Evolutionary conservation across 2,797 vertebrate genomes (phyloP), one percentile per base, ranked within the genome.

Genomic region (Rhodeus uyekii): DNA sequence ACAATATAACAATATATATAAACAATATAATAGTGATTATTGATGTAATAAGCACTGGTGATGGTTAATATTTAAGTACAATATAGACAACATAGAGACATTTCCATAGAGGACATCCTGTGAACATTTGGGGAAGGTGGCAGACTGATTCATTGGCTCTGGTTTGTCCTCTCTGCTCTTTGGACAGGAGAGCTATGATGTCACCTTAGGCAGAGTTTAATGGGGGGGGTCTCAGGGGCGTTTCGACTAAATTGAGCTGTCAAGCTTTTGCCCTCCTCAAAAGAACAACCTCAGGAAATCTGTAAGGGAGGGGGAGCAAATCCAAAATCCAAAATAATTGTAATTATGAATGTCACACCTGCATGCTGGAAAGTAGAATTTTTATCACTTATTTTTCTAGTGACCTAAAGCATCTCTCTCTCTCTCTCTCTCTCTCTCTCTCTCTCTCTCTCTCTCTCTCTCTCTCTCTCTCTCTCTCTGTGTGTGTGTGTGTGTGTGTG

Each of bases 231-330:
- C 83, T 69, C 75, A 29, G 68, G 83, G 65, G 64, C 46, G 64
- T 81, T 44, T 60, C 74, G 46, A 74, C 85, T 77, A 84, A 86
- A 84, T 82, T 84, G 71, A 82, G 63, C 82, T 83, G 79, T 84
- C 83, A 82, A 44, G 42, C 68, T 69, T 12, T 67, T 48, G 27
- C 36, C 61, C 74, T 55, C n/a, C 65, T 76, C 65, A 50, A 48
- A 79, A 84, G 67, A 82, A 72, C 68, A 82, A 76, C 83, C 76
- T 69, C 32, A 4, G 69, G 80, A 74, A 24, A 55, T 65, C 34
- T n/a, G 18, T 24, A 19, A 55, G 36, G 36, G 12, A 42, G 12
- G 44, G 50, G 6, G 14, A 36, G 5, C 42, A 10, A 32, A 44
- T n/a, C 44, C 3, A 24, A 71, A 80, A 72, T 80, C 69, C 6